These are phyloP conservation scores for Timema podura DNA, from an alignment of 2,888 invertebrate genomes.

Conservation along the genomic window DNA sequence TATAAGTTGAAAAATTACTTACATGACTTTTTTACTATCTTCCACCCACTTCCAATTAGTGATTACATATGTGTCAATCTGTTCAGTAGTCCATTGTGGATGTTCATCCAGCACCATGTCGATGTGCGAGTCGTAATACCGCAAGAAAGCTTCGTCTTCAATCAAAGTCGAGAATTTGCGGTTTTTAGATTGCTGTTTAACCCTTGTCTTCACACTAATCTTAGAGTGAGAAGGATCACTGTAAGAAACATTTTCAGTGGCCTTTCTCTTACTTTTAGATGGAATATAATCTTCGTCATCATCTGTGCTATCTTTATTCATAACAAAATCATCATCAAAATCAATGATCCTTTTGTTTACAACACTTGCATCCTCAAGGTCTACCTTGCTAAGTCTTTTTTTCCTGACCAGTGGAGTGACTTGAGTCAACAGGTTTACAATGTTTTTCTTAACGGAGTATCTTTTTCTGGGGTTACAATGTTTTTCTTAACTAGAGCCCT, in stretches of 20 bases:
- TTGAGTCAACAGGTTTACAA: no score
- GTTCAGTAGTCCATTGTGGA: slow-evolving; percentile 44
- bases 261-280: background rate
- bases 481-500: no score
- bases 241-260: background rate
- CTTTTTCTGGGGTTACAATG: no score
- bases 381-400: no score
- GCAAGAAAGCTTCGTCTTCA: slow-evolving; percentile 4
- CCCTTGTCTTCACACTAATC: no score
- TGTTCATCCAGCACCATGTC: slow-evolving; percentile 48
- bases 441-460: no score
- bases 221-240: no score
- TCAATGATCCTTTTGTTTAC: no score
- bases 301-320: background rate
- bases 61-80: slow-evolving; percentile 33
- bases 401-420: no score
- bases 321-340: background rate
- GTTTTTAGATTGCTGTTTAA: no score
- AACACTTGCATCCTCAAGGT: no score
- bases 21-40: slow-evolving; percentile 32
- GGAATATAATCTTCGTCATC: slow-evolving; percentile 15
- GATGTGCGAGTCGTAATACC: slow-evolving; percentile 36
- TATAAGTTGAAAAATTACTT: slow-evolving; percentile 8
- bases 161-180: no score
- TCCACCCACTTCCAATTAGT: slow-evolving; percentile 33